These are phyloP conservation scores for Rhabdomys dilectus DNA, from an alignment of 2,113 vertebrate genomes.

Conservation along the genomic window DNA sequence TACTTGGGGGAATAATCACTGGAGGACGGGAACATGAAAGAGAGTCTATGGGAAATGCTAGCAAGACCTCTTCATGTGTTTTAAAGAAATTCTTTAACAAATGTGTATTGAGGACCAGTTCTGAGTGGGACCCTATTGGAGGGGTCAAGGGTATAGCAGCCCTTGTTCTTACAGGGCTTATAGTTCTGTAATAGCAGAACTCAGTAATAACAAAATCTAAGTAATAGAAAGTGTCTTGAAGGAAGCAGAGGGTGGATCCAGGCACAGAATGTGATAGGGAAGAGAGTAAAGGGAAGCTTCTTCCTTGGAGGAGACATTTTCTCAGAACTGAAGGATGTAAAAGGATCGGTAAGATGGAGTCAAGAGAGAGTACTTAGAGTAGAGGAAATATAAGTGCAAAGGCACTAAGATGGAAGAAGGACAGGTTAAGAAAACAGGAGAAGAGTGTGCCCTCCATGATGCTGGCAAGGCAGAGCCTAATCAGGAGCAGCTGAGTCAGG, in stretches of 20 bases:
- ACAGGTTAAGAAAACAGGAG: not conserved
- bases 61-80: not conserved
- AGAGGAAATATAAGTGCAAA: constrained; percentile 14
- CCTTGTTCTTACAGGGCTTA: not conserved
- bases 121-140: not conserved
- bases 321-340: not conserved
- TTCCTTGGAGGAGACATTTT: not conserved
- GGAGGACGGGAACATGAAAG: not conserved
- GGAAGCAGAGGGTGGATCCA: not conserved
- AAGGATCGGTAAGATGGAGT: not conserved
- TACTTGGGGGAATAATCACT: not conserved
- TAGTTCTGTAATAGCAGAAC: not conserved
- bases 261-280: not conserved
- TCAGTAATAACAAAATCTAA: not conserved
- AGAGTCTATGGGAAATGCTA: not conserved
- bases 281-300: not conserved
- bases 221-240: not conserved
- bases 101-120: not conserved
- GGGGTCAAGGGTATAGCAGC: not conserved
- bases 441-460: not conserved
- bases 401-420: not conserved
- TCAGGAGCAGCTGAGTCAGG: not conserved
- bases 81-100: not conserved
- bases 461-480: no score
- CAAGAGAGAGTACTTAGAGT: not conserved